These are phyloP conservation scores for Euphydryas editha DNA, from an alignment of 2,888 invertebrate species.

Conservation along the genomic window DNA sequence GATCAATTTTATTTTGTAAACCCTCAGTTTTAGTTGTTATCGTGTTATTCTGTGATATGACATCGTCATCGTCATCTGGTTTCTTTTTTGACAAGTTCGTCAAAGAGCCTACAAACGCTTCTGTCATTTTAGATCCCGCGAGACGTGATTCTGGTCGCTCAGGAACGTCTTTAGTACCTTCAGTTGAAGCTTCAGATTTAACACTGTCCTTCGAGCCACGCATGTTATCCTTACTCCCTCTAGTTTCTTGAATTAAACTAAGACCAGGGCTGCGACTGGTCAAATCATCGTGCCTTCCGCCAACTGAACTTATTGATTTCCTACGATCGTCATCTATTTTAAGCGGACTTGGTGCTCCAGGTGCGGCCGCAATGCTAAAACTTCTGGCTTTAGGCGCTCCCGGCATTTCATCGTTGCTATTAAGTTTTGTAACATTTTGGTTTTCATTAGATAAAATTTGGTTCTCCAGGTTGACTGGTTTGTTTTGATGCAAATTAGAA, in stretches of 20 bases:
- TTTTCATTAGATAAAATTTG: constrained; percentile 63
- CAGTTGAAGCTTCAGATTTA: constrained; percentile 65
- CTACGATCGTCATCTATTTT: constrained; percentile 79
- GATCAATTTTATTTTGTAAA: constrained; percentile 60
- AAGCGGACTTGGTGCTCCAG: constrained; percentile 72
- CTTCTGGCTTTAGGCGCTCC: constrained; percentile 80
- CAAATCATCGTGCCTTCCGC: constrained; percentile 71
- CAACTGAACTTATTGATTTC: constrained; percentile 77
- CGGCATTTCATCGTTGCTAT: constrained; percentile 68
- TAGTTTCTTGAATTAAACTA: constrained; percentile 77
- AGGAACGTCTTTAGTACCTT: constrained; percentile 56
- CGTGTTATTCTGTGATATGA: constrained; percentile 66
- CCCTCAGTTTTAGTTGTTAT: constrained; percentile 53
- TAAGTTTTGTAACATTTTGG: constrained; percentile 64
- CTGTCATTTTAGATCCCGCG: constrained; percentile 77
- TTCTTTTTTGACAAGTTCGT: constrained; percentile 68
- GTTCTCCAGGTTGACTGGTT: constrained; percentile 78
- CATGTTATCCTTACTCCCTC: constrained; percentile 74
- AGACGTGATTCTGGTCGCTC: constrained; percentile 78
- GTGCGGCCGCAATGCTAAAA: constrained; percentile 80
- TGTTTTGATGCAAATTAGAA: constrained; percentile 61
- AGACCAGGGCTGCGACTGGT: constrained; percentile 68
- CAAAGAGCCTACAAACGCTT: constrained; percentile 75
- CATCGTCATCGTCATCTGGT: constrained; percentile 75
- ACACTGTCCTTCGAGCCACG: constrained; percentile 74